Evolutionary conservation across 2,888 invertebrate genomes (phyloP), one percentile per base, ranked within the genome.

Genomic region (Drosophila prostipennis): DNA sequence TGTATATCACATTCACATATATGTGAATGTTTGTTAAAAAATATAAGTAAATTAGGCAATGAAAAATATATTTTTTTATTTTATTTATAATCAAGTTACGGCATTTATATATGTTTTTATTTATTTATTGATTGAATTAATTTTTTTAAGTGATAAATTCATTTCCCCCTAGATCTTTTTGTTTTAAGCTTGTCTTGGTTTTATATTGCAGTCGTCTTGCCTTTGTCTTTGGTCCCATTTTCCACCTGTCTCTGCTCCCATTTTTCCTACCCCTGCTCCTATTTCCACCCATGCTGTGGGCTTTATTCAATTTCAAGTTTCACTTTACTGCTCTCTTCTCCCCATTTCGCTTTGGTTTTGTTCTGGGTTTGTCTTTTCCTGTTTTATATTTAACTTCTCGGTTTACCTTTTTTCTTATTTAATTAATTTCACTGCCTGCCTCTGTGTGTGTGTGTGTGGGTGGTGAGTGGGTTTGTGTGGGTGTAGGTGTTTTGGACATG

Each of bases 241-340:
- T 34, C 34, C 63, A 64, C 53, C 58, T 52, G 23, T 26, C 36
- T 6, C 43, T 3, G 14, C 37, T 2, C 45, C 29, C 10, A 32
- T 6, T 45, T 8, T n/a, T 7, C 37, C 43, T 61, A 23, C 75
- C 40, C 46, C 8, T 10, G 26, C 49, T 51, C 45, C 49, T 8
- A 34, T 10, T 26, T n/a, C 16, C 51, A 43, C 36, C 70, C 51
- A 42, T 51, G 58, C 60, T 71, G 37, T 48, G 61, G 71, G 67
- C 89, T 78, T 86, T 84, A 87, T 89, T 89, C 80, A 89, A 85
- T 85, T 85, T 87, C 87, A 87, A 85, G 87, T 85, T 84, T 84
- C 77, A 76, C 73, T 80, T 87, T 48, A 63, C 65, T 64, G 64
- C 69, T 32, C 32, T 45, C 49, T 16, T 45, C 23, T 45, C 19